Base-by-base conservation (phyloP, 2,797 vertebrate genomes). In the Melanotaenia trifasciata region DNA sequence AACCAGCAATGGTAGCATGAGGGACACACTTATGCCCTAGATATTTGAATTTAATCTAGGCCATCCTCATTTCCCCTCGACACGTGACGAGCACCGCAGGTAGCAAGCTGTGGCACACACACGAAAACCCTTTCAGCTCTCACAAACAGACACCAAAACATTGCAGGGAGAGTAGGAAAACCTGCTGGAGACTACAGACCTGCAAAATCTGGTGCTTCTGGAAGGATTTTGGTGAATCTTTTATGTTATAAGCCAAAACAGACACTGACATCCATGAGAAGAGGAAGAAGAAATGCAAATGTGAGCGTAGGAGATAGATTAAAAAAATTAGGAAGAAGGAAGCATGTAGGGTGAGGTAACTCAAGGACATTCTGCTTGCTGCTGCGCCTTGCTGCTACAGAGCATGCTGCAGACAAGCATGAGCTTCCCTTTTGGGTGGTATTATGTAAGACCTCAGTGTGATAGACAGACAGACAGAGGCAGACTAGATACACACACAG, bases 1-100 rank as follows among this genome's bases (percentile, higher is more conserved):
- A 87, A 90, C 79, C 81, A 75, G 79, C 67, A 66, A 51, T 79
- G 76, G 79, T 85, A 82, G 84, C 84, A 91, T 83, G 87, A 86
- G 89, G 88, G 84, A 88, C 83, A 75, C 89, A 84, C 85, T 87
- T 85, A 87, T 86, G 90, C 86, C 89, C 92, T 87, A 93, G 88
- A 93, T 92, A 92, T 88, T 83, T 85, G 83, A 92, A 90, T 90
- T 80, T 85, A 93, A 93, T 92, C 91, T 92, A 93, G 92, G 93
- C 84, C 91, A 92, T 85, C 88, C 89, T 90, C 83, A 80, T 80
- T 86, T 86, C 72, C 82, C 76, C 84, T 70, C n/a, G 43, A 85
- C 92, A 92, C 89, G 88, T 91, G 89, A 92, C 73, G 10, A 84
- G 79, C 76, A 85, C 82, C 60, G 81, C 90, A 93, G 92, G 92